Conservation (phyloP, 2,113 vertebrate species). For the Rhinichthys klamathensis region DNA sequence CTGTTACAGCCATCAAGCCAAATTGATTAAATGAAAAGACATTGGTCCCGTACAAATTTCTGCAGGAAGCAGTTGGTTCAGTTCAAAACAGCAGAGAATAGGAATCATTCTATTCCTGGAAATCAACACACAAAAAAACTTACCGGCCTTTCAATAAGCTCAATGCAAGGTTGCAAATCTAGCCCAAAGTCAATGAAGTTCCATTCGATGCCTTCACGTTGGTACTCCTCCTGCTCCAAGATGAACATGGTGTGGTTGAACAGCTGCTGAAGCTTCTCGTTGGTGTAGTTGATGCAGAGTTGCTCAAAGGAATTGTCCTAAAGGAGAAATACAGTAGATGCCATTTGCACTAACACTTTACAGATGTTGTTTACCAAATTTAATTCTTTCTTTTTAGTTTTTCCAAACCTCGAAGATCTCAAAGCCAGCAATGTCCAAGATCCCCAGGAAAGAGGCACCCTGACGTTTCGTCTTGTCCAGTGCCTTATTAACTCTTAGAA, state of each 20-base stretch:
- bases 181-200: constrained; percentile 91
- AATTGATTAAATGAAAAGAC: neutral
- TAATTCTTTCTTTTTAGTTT: neutral
- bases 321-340: neutral
- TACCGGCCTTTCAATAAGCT: constrained; percentile 87
- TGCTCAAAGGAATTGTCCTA: constrained; percentile 91
- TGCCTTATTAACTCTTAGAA: constrained; percentile 85
- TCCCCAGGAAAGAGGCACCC: constrained; percentile 88
- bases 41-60: neutral
- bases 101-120: neutral
- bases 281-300: constrained; percentile 91
- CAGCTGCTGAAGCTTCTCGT: constrained; percentile 90
- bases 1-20: neutral
- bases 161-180: constrained; percentile 88
- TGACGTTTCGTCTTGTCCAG: constrained; percentile 89
- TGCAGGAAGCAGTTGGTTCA: neutral
- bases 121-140: constrained; percentile 58
- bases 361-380: neutral
- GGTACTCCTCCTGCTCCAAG: constrained; percentile 89
- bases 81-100: neutral
- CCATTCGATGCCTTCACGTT: constrained; percentile 89
- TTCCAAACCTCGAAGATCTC: constrained; percentile 85
- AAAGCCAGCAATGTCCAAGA: constrained; percentile 91
- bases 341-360: neutral
- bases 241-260: constrained; percentile 94